Evolutionary conservation across 2,888 invertebrate species (phyloP).

Genomic region (Plagiodera versicolora): DNA sequence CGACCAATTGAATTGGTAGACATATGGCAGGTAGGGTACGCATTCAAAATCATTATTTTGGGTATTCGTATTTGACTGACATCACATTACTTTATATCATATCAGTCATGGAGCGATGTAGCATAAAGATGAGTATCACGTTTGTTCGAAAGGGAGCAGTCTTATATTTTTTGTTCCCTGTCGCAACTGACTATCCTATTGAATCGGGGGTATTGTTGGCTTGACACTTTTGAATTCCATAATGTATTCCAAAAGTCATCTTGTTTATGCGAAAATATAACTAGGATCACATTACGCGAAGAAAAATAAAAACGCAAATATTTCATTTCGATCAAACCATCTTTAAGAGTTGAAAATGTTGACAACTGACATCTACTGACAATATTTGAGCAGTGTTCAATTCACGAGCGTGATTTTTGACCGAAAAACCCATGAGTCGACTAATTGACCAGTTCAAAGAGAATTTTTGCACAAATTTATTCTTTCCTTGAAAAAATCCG

Average conservation of each 20-base stretch:
- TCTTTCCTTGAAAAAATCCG: not conserved
- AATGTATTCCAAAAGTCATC: too few relatives aligned
- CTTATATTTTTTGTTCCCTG: too few relatives aligned
- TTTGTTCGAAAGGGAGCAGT: too few relatives aligned
- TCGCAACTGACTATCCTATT: too few relatives aligned
- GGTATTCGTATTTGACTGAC: not conserved
- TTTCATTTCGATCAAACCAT: too few relatives aligned
- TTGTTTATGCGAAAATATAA: too few relatives aligned
- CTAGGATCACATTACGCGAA: too few relatives aligned
- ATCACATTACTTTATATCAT: not conserved
- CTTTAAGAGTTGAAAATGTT: too few relatives aligned
- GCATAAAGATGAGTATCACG: not conserved
- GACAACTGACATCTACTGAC: not conserved
- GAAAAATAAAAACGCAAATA: too few relatives aligned
- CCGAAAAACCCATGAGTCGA: not conserved
- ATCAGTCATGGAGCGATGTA: not conserved
- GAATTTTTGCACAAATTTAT: not conserved
- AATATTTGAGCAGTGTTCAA: not conserved
- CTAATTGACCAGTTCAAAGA: not conserved
- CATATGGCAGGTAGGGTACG: not conserved
- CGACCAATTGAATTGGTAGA: not conserved
- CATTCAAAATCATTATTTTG: not conserved
- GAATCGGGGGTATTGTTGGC: too few relatives aligned
- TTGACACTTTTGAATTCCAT: too few relatives aligned
- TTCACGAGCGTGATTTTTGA: not conserved